Conservation (phyloP, 2,888 invertebrate species). For the Dryocosmus kuriphilus region DNA sequence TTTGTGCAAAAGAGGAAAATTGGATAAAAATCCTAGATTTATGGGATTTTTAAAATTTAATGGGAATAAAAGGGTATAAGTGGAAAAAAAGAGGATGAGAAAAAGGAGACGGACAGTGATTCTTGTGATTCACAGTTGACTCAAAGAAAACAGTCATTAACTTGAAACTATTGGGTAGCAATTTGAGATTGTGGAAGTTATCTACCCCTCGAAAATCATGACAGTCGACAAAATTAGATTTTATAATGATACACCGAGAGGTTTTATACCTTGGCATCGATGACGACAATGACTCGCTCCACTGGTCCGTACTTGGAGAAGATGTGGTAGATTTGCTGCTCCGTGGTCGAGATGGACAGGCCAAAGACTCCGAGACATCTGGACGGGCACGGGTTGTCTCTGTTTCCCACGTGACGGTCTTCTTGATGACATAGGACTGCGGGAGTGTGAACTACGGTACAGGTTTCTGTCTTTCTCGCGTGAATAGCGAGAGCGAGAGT, state of each 20-base stretch:
- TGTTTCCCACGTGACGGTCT: slow-evolving; percentile 87
- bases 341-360: slow-evolving; percentile 94
- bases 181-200: background rate
- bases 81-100: too few species aligned
- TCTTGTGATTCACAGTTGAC: too few species aligned
- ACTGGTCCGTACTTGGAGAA: slow-evolving; percentile 95
- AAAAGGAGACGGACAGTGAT: too few species aligned
- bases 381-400: slow-evolving; percentile 92
- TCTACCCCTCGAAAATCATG: background rate
- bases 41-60: too few species aligned
- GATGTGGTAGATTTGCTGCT: slow-evolving; percentile 93
- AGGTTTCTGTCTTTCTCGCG: slow-evolving; percentile 82
- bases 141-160: too few species aligned
- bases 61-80: too few species aligned
- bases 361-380: slow-evolving; percentile 97
- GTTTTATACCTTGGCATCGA: slow-evolving; percentile 92
- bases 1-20: too few species aligned
- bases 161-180: too few species aligned
- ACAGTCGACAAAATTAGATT: background rate
- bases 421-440: slow-evolving; percentile 90
- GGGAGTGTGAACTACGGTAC: slow-evolving; percentile 83
- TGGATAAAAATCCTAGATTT: too few species aligned
- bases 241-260: slow-evolving; percentile 27
- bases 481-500: slow-evolving; percentile 79
- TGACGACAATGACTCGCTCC: slow-evolving; percentile 95